A percentile compares a stretch with the other conserved stretches of the same genome.
phyloP scores from a whole-genome alignment of 2,113 vertebrate species.

The Hystrix brachyura region DNA sequence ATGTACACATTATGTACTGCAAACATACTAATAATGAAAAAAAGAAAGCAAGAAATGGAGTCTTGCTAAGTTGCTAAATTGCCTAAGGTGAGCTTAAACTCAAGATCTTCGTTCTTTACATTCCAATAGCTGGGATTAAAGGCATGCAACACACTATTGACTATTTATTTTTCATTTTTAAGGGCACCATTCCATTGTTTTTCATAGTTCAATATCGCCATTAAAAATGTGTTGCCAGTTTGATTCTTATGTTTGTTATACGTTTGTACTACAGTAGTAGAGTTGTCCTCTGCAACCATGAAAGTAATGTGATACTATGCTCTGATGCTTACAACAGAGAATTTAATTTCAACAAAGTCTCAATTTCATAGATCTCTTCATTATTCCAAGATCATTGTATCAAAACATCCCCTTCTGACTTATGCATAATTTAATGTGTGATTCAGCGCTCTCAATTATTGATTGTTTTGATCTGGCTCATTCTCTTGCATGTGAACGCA shows the following conservation, averaged over 20 bases:
- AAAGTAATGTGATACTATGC: too few species aligned
- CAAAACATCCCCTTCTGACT: background rate
- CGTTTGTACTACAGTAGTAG: background rate
- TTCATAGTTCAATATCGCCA: background rate
- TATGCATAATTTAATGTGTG: background rate
- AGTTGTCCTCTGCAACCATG: background rate
- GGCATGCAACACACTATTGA: background rate
- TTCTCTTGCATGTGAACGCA: background rate
- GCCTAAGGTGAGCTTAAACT: background rate
- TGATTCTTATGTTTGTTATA: background rate
- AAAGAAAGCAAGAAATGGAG: background rate
- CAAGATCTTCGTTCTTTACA: background rate
- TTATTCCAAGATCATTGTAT: background rate
- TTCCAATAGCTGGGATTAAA: background rate
- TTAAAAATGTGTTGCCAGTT: background rate
- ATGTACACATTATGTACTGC: background rate
- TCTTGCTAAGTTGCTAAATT: background rate
- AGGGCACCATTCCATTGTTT: background rate
- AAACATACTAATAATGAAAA: background rate
- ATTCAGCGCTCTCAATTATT: background rate
- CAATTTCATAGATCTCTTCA: background rate
- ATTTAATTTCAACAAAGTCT: background rate
- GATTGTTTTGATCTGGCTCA: background rate
- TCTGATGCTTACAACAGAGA: background rate
- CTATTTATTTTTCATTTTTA: background rate